Evolutionary conservation across 2,797 vertebrate genomes (phyloP).

Genomic region (Hypotaenidia philippensis): DNA sequence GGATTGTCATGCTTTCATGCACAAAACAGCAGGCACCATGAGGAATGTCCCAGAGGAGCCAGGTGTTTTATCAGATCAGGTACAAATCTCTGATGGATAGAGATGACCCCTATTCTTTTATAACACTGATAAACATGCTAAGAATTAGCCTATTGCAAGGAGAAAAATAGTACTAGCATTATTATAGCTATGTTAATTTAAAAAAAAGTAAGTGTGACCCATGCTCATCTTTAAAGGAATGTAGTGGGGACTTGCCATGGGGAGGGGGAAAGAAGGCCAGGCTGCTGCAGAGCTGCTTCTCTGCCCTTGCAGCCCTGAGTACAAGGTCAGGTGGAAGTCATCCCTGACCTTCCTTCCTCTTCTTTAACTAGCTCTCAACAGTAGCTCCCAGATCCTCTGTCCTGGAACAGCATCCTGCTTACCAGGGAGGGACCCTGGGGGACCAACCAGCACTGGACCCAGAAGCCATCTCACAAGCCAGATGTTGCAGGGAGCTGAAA

Average conservation of each 20-base stretch:
- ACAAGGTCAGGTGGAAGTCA: not conserved
- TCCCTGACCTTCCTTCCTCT: not conserved
- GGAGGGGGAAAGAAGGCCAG: not conserved
- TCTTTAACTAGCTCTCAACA: not conserved
- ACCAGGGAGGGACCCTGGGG: not conserved
- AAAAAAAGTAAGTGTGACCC: not conserved
- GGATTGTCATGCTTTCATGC: not conserved
- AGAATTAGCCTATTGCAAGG: not conserved
- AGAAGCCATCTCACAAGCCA: not conserved
- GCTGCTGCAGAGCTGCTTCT: not conserved
- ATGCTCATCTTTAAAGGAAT: not conserved
- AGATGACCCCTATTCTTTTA: not conserved
- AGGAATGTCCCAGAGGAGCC: not conserved
- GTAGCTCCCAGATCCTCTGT: not conserved
- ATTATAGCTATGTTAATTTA: not conserved
- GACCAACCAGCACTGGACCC: fast-evolving
- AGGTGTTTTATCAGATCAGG: not conserved
- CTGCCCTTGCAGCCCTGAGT: not conserved
- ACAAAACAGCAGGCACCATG: not conserved
- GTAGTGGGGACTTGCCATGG: fast-evolving
- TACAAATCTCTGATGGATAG: not conserved
- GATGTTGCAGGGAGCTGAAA: not conserved
- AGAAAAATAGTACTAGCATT: not conserved
- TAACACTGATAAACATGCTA: fast-evolving
- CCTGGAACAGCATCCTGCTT: not conserved